Percentiles rank a stretch among this genome's conserved stretches.
Conservation (phyloP, 1,140 invertebrate species). For the Drosophila neocordata region DNA sequence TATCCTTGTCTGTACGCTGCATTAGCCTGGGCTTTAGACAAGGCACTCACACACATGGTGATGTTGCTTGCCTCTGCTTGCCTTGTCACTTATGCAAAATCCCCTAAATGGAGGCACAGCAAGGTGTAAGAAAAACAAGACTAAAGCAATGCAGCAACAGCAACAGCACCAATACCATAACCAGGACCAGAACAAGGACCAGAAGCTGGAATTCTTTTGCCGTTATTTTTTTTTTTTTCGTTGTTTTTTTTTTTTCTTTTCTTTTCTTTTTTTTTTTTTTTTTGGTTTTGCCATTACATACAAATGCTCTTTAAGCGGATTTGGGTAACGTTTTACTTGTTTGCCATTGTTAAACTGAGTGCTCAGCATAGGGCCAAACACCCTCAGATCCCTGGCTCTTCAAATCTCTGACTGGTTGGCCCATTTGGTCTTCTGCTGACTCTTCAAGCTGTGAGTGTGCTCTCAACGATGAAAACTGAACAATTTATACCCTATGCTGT, state of each 20-base stretch:
- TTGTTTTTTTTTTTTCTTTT: slow-evolving; percentile 27
- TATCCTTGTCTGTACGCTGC: slow-evolving; percentile 52
- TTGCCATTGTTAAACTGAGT: slow-evolving; percentile 80
- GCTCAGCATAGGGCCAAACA: slow-evolving; percentile 66
- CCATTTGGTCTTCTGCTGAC: slow-evolving; percentile 4
- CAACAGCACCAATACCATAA: slow-evolving; percentile 18
- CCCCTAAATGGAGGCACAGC: slow-evolving; percentile 65
- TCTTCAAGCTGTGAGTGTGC: slow-evolving; percentile 1
- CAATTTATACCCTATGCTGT: slow-evolving; percentile 1
- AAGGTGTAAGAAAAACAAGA: slow-evolving; percentile 67
- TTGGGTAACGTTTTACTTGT: slow-evolving; percentile 73
- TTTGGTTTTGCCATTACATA: slow-evolving; percentile 56
- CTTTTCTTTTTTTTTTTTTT: slow-evolving; percentile 36
- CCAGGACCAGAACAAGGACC: background rate
- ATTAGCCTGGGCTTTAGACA: slow-evolving; percentile 67
- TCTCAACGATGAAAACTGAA: slow-evolving; percentile 10
- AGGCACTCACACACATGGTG: slow-evolving; percentile 54
- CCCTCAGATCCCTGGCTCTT: slow-evolving; percentile 17
- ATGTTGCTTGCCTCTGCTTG: slow-evolving; percentile 33
- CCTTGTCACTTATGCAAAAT: slow-evolving; percentile 77
- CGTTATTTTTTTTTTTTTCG: slow-evolving; percentile 7
- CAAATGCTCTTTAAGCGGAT: slow-evolving; percentile 81
- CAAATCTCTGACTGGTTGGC: background rate
- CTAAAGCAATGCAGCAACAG: slow-evolving; percentile 42
- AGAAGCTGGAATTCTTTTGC: slow-evolving; percentile 34